phyloP scores from a whole-genome alignment of 2,888 invertebrate species.

The Eupithecia insigniata region DNA sequence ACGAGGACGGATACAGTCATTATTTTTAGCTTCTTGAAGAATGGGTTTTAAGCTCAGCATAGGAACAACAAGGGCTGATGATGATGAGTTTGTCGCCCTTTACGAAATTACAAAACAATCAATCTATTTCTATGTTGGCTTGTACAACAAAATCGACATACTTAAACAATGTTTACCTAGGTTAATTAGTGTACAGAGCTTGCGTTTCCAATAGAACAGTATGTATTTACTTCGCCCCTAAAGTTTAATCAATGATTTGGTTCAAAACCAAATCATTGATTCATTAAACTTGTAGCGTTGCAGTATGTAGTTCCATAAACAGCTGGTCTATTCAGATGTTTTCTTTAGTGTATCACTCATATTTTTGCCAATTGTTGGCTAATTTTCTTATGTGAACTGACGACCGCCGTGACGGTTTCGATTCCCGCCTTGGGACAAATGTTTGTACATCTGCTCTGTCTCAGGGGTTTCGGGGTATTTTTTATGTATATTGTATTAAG shows the following conservation, averaged over 20 bases:
- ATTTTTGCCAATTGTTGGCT: too few species aligned
- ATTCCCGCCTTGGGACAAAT: too few species aligned
- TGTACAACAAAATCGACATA: slow-evolving; percentile 45
- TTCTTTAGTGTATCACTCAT: neutral
- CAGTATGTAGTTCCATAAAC: neutral
- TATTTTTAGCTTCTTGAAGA: too few species aligned
- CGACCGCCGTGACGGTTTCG: too few species aligned
- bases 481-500: too few species aligned
- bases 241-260: slow-evolving; percentile 76
- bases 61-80: neutral
- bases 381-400: too few species aligned
- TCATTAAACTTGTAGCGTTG: slow-evolving; percentile 27
- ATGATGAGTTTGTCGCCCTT: slow-evolving; percentile 11
- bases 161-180: slow-evolving; percentile 58
- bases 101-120: slow-evolving; percentile 41
- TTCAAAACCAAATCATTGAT: slow-evolving; percentile 68
- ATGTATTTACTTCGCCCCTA: slow-evolving; percentile 66
- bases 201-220: slow-evolving; percentile 56
- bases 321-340: neutral
- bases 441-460: too few species aligned
- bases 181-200: slow-evolving; percentile 73
- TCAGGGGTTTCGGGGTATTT: too few species aligned
- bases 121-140: slow-evolving; percentile 47
- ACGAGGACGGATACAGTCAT: too few species aligned
- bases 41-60: too few species aligned